Base-by-base conservation (phyloP, 2,113 vertebrate genomes). In the Promerops cafer region DNA sequence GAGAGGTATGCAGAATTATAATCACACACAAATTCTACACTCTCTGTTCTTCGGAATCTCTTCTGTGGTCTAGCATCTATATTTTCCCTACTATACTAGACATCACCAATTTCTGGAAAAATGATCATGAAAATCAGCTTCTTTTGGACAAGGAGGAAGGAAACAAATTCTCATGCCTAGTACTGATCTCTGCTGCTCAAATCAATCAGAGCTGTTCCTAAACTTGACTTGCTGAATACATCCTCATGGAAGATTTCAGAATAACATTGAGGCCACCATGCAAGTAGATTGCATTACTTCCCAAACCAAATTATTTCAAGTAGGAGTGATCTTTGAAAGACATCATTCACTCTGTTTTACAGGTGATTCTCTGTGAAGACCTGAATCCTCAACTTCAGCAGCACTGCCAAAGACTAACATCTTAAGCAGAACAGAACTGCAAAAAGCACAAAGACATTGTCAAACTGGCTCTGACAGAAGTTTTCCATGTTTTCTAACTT, bases 401-500 rank as follows among this genome's bases (percentile, higher is more conserved):
- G 12, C 53, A 24, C 24, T 85, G 40, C 47, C 66, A 74, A 57
- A 45, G 53, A 82, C 22, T 37, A 78, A 75, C 54, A 57, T 85
- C 82, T 77, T 82, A 70, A 65, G 45, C 63, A 83, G 59, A 89
- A 42, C 28, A 87, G 69, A 39, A 68, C 9, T 13, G 37, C 24
- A 83, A 94, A 83, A 94, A 88, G 47, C 50, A 80, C 59, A 90
- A 92, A 86, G 68, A 83, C 70, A 91, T 87, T 16, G 10, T 93
- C 66, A 95, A 59, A 30, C 82, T 93, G 94, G 71, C 82, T 94
- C 93, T 90, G 39, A 88, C 33, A 74, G 64, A 88, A 88, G 8
- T 96, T 96, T 97, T 96, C 93, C 92, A 64, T 96, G 90, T 95
- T 96, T 94, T 79, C 54, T 52, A 18, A 69, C 75, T 96, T 96